Conservation (phyloP, 2,888 invertebrate species). For the Halocaridina rubra region DNA sequence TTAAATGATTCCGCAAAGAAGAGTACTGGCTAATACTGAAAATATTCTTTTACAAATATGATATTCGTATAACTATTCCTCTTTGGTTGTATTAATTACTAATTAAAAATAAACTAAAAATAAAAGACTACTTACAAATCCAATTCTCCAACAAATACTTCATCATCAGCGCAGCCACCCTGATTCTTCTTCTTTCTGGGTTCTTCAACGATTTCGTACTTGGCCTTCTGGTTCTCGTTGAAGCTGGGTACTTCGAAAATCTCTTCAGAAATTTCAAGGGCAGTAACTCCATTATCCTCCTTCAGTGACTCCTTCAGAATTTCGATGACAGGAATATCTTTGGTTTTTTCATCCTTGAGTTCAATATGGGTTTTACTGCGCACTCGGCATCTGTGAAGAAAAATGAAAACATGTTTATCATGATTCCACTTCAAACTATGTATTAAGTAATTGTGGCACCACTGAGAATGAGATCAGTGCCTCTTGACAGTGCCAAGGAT, state of each 20-base stretch:
- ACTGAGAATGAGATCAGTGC: too few species aligned
- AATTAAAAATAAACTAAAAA: too few species aligned
- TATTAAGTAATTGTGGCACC: too few species aligned
- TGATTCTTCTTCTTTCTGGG: neutral
- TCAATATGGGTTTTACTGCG: neutral
- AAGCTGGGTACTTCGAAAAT: neutral
- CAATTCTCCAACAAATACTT: neutral
- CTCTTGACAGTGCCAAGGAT: too few species aligned
- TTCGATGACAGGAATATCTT: neutral
- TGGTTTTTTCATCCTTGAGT: neutral
- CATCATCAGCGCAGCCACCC: neutral
- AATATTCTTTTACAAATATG: too few species aligned
- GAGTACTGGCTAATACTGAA: too few species aligned
- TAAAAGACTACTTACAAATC: neutral
- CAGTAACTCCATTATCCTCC: neutral
- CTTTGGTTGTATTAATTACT: too few species aligned
- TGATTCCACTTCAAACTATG: too few species aligned
- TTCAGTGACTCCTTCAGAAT: neutral
- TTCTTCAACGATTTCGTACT: neutral
- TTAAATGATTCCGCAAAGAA: too few species aligned
- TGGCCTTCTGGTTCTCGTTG: neutral
- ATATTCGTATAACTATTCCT: too few species aligned
- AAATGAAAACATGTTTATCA: too few species aligned
- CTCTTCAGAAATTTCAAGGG: neutral
- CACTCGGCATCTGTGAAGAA: neutral